A percentile compares a stretch with the other conserved stretches of the same genome.
Conservation (phyloP, 2,888 invertebrate species). For the Diarsia brunnea region DNA sequence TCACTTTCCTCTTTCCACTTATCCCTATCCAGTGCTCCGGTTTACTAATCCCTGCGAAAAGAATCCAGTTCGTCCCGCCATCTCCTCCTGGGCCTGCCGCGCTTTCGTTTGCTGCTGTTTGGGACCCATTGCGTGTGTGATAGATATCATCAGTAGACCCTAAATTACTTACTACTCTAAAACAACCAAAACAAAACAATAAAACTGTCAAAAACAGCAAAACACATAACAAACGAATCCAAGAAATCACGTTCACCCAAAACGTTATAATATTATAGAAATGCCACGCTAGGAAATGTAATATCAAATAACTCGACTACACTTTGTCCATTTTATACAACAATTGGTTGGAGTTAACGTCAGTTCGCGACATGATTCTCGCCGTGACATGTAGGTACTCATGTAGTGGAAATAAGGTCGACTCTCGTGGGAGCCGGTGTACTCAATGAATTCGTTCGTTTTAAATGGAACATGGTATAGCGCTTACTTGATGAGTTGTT, state of each 20-base stretch:
- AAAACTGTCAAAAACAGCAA: conserved; percentile 15
- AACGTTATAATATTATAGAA: conserved; percentile 2
- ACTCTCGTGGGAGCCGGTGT: conserved; percentile 42
- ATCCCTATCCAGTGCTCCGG: too few species aligned
- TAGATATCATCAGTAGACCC: too few species aligned
- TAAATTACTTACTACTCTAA: neutral
- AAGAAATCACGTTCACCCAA: conserved; percentile 22
- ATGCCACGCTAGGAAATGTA: conserved; percentile 3
- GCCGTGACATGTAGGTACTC: conserved; percentile 45
- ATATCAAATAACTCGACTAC: conserved; percentile 24
- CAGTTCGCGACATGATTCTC: conserved; percentile 55
- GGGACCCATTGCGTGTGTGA: too few species aligned
- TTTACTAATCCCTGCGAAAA: too few species aligned
- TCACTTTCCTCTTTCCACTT: too few species aligned
- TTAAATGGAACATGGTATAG: conserved; percentile 45
- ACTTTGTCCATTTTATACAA: conserved; percentile 41
- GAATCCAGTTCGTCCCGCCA: too few species aligned
- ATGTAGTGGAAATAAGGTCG: conserved; percentile 54
- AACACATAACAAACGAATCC: conserved; percentile 20
- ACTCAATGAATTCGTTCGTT: conserved; percentile 58
- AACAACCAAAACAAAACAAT: conserved; percentile 13
- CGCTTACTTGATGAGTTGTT: conserved; percentile 23
- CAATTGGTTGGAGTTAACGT: conserved; percentile 56
- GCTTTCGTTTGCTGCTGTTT: too few species aligned
- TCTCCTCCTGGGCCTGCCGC: too few species aligned